Evolutionary conservation across 2,113 vertebrate species (phyloP).

Genomic region (Pteropus alecto): DNA sequence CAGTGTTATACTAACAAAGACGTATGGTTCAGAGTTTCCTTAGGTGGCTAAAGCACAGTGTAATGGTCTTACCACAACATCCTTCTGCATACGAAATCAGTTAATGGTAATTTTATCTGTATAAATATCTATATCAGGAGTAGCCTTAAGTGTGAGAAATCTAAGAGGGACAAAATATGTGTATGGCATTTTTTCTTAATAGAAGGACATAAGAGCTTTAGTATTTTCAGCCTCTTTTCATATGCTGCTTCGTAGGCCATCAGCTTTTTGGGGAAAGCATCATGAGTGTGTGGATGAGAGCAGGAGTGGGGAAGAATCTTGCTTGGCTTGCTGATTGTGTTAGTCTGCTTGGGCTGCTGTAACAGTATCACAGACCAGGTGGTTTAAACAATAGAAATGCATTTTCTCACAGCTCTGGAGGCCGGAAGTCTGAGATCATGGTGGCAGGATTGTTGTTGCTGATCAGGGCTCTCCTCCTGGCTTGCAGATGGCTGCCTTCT

Average conservation of each 20-base stretch:
- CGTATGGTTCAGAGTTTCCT: not conserved
- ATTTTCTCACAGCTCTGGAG: not conserved
- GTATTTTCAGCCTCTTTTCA: not conserved
- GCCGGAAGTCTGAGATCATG: not conserved
- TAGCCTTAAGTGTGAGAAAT: not conserved
- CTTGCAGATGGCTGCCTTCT: not conserved
- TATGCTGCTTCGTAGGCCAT: not conserved
- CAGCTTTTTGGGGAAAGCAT: not conserved
- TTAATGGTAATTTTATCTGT: not conserved
- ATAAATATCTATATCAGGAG: not conserved
- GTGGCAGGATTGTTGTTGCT: not conserved
- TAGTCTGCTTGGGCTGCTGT: not conserved
- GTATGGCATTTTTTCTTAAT: not conserved
- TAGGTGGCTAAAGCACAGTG: not conserved
- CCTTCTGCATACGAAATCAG: not conserved
- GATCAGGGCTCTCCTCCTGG: not conserved
- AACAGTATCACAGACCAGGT: not conserved
- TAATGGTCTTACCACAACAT: not conserved
- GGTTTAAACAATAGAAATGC: not conserved
- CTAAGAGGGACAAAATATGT: not conserved
- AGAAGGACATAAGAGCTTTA: not conserved
- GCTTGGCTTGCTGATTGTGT: not conserved
- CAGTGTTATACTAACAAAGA: not conserved
- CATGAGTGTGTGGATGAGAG: not conserved
- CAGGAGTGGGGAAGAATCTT: not conserved